Percentiles rank a stretch among this genome's conserved stretches.
Evolutionary conservation across 2,888 invertebrate genomes (phyloP).

Genomic region (Choreutis nemorana): DNA sequence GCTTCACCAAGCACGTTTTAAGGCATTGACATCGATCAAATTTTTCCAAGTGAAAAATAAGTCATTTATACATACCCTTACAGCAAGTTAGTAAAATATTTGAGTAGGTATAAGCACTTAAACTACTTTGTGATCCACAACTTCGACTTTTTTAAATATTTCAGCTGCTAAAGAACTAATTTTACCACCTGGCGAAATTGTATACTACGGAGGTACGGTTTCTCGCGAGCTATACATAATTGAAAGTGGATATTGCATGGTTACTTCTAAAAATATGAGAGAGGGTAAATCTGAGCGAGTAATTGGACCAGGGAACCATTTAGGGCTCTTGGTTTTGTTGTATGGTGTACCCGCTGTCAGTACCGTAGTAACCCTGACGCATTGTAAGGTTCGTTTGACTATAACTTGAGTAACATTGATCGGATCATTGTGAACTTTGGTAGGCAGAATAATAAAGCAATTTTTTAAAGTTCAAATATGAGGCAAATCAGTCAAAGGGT

Average conservation of each 20-base stretch:
- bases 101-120: neutral
- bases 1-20: conserved; percentile 53
- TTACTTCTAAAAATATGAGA: conserved; percentile 35
- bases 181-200: conserved; percentile 58
- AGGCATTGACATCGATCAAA: conserved; percentile 46
- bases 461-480: too few relatives aligned
- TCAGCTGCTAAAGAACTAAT: conserved; percentile 49
- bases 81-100: conserved; percentile 35
- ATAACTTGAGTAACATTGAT: neutral
- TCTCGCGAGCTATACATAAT: conserved; percentile 61
- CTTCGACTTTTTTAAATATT: conserved; percentile 1
- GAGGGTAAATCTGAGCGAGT: conserved; percentile 33
- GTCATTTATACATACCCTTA: conserved; percentile 53
- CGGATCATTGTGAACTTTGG: too few relatives aligned
- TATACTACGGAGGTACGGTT: conserved; percentile 58
- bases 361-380: conserved; percentile 56
- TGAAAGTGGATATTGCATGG: conserved; percentile 56
- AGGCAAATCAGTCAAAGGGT: too few relatives aligned
- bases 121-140: neutral
- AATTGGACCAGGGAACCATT: conserved; percentile 52
- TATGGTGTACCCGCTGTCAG: conserved; percentile 55
- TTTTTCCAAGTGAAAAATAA: conserved; percentile 60
- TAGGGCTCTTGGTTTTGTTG: conserved; percentile 51
- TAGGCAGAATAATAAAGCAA: too few relatives aligned
- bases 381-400: conserved; percentile 45